These are phyloP conservation scores for Pocillopora meandrina DNA, from an alignment of 92 coral and sea anemone genomes.

Conservation along the genomic window DNA sequence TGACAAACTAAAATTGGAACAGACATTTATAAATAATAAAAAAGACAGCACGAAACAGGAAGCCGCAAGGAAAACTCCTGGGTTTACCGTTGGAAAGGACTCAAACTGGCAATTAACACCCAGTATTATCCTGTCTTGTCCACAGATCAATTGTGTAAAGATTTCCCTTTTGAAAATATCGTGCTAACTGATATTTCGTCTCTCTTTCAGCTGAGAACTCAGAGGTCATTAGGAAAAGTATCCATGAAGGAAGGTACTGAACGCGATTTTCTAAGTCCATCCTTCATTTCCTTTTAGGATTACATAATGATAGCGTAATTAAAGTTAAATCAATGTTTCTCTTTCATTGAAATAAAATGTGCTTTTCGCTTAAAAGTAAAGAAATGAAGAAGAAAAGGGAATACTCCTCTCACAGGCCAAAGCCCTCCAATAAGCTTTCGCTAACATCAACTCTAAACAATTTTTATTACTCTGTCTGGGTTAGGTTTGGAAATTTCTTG, in stretches of 20 bases:
- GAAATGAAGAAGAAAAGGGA: no score
- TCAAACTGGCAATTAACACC: neutral
- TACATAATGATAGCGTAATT: no score
- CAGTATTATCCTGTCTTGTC: neutral
- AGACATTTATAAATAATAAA: neutral
- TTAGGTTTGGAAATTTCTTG: no score
- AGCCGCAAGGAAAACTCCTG: neutral
- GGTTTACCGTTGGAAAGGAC: neutral
- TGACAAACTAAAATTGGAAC: neutral
- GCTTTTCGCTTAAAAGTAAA: no score
- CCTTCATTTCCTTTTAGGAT: neutral
- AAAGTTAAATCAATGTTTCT: no score
- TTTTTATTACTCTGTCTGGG: no score
- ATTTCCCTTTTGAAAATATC: neutral
- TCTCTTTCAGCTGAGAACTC: constrained; percentile 80
- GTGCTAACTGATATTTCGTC: neutral
- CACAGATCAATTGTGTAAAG: neutral
- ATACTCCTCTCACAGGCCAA: no score
- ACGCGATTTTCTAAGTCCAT: neutral
- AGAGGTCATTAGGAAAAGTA: constrained; percentile 84
- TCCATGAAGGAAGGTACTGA: constrained; percentile 87
- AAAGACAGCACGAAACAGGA: neutral
- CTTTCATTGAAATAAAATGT: no score
- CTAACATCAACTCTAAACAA: no score
- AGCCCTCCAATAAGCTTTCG: no score